Percentiles rank a stretch among this genome's conserved stretches.
These are phyloP conservation scores for Haliclystus octoradiatus DNA, from an alignment of 30 jellyfish, hydroid and myxozoan species.

Conservation along the genomic window DNA sequence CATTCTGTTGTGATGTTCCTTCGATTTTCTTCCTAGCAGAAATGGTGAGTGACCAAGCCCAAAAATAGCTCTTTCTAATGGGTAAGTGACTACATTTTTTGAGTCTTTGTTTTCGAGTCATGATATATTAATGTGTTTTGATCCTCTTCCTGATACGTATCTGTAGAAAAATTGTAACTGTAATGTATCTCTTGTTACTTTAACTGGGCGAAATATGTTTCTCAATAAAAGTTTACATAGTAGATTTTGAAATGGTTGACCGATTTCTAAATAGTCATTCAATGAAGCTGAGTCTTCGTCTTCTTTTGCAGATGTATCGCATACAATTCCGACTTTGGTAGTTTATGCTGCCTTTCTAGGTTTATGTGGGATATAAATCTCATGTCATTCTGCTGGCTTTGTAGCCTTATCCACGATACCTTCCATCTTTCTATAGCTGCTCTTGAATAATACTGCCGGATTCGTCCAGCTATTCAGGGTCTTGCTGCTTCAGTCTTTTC, in stretches of 20 bases:
- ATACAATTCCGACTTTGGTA: conserved; percentile 28
- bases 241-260: conserved; percentile 36
- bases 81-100: conserved; percentile 1
- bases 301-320: conserved; percentile 33
- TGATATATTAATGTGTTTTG: no score
- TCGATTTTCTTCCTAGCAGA: conserved; percentile 36
- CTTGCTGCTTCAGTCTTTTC: conserved; percentile 21
- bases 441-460: conserved; percentile 23
- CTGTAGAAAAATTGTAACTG: conserved; percentile 37
- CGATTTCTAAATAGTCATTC: conserved; percentile 30
- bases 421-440: conserved; percentile 16
- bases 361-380: conserved; percentile 38
- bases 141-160: no score
- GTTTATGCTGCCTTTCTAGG: conserved; percentile 35
- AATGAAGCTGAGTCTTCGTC: conserved; percentile 27
- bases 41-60: conserved; percentile 56
- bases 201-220: conserved; percentile 17
- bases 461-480: conserved; percentile 26
- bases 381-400: conserved; percentile 8
- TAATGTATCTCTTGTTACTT: conserved; percentile 21
- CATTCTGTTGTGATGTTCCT: no score
- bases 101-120: conserved; percentile 12
- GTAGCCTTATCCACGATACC: conserved; percentile 26
- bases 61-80: conserved; percentile 30
- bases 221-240: conserved; percentile 33